A percentile compares a stretch with the other conserved stretches of the same genome.
These are phyloP conservation scores for Venturia canescens DNA, from an alignment of 1,140 invertebrate species.

Conservation along the genomic window DNA sequence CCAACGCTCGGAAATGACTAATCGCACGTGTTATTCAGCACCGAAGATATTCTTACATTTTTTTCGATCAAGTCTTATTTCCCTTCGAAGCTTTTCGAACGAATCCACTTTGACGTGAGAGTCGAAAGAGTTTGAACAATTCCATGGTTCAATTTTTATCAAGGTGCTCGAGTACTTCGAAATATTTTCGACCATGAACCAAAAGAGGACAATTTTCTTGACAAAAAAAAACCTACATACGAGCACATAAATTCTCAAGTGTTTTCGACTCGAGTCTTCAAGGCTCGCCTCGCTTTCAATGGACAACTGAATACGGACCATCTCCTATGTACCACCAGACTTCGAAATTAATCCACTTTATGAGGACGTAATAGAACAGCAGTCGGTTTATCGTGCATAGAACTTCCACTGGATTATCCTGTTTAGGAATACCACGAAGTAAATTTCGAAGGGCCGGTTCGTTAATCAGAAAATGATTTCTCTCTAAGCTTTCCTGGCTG, in stretches of 20 bases:
- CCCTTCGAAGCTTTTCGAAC: too few relatives aligned
- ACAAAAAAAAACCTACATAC: too few relatives aligned
- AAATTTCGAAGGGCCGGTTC: slow-evolving; percentile 55
- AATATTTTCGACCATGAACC: too few relatives aligned
- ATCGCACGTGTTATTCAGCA: too few relatives aligned
- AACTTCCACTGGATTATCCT: slow-evolving; percentile 52
- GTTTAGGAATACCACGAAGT: slow-evolving; percentile 51
- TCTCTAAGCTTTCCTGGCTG: neutral
- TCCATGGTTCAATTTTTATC: too few relatives aligned
- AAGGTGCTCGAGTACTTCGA: too few relatives aligned
- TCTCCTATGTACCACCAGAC: slow-evolving; percentile 55
- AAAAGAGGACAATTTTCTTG: too few relatives aligned
- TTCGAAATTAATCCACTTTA: slow-evolving; percentile 66
- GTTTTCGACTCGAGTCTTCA: neutral
- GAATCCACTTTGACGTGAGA: too few relatives aligned
- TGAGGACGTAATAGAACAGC: slow-evolving; percentile 60
- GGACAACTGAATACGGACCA: slow-evolving; percentile 47
- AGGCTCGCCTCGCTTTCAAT: slow-evolving; percentile 32
- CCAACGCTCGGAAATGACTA: too few relatives aligned
- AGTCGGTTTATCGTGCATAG: slow-evolving; percentile 60
- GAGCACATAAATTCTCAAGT: neutral
- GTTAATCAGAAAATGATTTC: slow-evolving; percentile 46
- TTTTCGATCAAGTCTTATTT: too few relatives aligned
- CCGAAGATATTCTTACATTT: too few relatives aligned
- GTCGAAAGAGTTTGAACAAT: too few relatives aligned